Conservation (phyloP, 2,888 invertebrate species). For the Oscheius onirici region DNA sequence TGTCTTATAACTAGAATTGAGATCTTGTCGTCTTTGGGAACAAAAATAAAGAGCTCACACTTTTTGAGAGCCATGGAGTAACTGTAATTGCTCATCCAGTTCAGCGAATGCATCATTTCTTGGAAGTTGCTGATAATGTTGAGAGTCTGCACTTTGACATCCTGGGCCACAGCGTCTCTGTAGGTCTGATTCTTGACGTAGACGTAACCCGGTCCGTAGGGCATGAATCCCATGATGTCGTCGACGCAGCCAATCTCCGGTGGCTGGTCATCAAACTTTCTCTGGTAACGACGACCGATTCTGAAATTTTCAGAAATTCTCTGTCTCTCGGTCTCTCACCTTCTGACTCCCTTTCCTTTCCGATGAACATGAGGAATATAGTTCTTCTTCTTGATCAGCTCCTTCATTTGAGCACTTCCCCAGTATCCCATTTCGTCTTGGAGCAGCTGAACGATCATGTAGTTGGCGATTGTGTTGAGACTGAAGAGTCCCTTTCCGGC, state of each 20-base stretch:
- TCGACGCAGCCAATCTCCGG: slow-evolving; percentile 48
- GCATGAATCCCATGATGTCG: slow-evolving; percentile 58
- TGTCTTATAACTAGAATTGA: too few relatives aligned
- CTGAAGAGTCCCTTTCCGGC: slow-evolving; percentile 29
- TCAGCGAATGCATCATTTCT: slow-evolving; percentile 55
- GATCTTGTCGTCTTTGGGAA: too few relatives aligned
- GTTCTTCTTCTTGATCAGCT: slow-evolving; percentile 35
- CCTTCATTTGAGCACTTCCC: slow-evolving; percentile 23
- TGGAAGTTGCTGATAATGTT: slow-evolving; percentile 60
- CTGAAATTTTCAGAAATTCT: slow-evolving; percentile 21
- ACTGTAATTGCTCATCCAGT: slow-evolving; percentile 59
- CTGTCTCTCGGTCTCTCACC: not conserved
- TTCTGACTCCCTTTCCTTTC: slow-evolving; percentile 43
- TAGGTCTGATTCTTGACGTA: slow-evolving; percentile 52
- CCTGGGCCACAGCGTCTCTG: slow-evolving; percentile 38
- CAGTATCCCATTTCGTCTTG: slow-evolving; percentile 48
- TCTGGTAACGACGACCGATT: slow-evolving; percentile 40
- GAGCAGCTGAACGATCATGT: slow-evolving; percentile 48
- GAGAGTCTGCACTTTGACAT: slow-evolving; percentile 55
- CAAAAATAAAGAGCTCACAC: slow-evolving; percentile 37
- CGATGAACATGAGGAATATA: slow-evolving; percentile 48
- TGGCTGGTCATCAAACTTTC: slow-evolving; percentile 38
- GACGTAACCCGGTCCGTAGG: slow-evolving; percentile 65
- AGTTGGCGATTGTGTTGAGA: slow-evolving; percentile 53
- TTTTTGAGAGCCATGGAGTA: slow-evolving; percentile 50